Evolutionary conservation across 1,140 invertebrate genomes (phyloP), one percentile per base, ranked within the genome.

Genomic region (Tetragonula clypearis): DNA sequence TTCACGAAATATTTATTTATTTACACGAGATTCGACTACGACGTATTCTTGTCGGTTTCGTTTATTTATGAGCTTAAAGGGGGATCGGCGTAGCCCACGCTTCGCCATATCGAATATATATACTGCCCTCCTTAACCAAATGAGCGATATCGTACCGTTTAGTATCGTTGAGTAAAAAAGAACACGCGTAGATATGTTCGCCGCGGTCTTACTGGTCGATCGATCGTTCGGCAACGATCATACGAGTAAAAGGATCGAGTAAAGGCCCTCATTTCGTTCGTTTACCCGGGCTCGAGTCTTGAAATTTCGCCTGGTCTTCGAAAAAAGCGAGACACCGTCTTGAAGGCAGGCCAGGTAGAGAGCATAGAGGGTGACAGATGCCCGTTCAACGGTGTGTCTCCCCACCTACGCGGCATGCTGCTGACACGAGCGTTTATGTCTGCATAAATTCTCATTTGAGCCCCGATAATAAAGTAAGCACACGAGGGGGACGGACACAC

Each of bases 381-480:
- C 84, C 72, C 83, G 89, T 77, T 89, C 82, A 87, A 87, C 88
- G 86, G 82, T 88, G 88, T 88, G 85, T 92, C 91, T 87, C 87
- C 90, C 89, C 92, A 90, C 92, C 88, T 90, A 91, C 89, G 90
- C 91, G 88, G 68, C 71, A 66, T 81, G 86, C 80, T 89, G 88
- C 92, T 93, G 93, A 93, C 93, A 93, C 91, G 92, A 92, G 89
- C 93, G 92, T 93, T 94, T 94, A 93, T 92, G 93, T 93, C 92
- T 90, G 90, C 93, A 94, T 94, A 93, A 94, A 94, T 94, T 93
- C 92, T 94, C 93, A 94, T 94, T 94, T 93, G 90, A 93, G 91
- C 68, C 83, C 82, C 90, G 93, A 94, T 93, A 94, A 94, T 94
- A 94, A 93, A 93, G 93, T 93, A 93, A 94, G 90, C 92, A 92